These are phyloP conservation scores for Holacanthus passer DNA, from an alignment of 2,113 vertebrate species.

Conservation along the genomic window DNA sequence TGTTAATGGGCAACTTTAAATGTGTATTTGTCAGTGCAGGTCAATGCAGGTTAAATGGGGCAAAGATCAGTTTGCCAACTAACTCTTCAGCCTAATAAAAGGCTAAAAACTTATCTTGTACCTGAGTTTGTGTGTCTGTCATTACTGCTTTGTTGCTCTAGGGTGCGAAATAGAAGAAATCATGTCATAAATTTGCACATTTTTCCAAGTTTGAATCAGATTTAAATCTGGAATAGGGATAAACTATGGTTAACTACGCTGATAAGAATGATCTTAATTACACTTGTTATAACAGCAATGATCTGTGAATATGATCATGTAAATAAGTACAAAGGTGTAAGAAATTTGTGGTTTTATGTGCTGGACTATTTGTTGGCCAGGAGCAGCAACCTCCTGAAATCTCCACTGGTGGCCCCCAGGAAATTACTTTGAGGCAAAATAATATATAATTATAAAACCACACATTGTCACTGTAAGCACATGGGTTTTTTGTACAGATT, in stretches of 20 bases:
- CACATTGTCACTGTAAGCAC: background rate
- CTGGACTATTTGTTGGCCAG: background rate
- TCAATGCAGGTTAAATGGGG: background rate
- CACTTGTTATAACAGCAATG: background rate
- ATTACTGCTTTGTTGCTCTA: background rate
- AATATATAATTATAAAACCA: background rate
- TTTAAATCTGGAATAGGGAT: background rate
- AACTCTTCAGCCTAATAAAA: background rate
- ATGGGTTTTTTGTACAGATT: background rate
- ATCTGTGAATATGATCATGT: background rate
- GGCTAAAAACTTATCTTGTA: background rate
- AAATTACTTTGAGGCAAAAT: background rate
- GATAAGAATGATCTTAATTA: background rate
- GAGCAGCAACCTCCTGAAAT: background rate
- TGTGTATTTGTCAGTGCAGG: background rate
- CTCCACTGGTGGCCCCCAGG: too few relatives aligned
- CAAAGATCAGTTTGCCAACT: background rate
- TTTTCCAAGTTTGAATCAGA: background rate
- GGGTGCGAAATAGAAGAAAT: background rate
- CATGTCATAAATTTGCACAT: background rate
- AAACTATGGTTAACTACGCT: background rate
- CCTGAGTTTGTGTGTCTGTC: background rate
- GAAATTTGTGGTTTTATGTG: background rate
- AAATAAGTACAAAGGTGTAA: background rate
- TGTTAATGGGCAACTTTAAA: background rate